A percentile compares a stretch with the other conserved stretches of the same genome.
phyloP scores from a whole-genome alignment of 2,113 vertebrate genomes.

The Callospermophilus lateralis region DNA sequence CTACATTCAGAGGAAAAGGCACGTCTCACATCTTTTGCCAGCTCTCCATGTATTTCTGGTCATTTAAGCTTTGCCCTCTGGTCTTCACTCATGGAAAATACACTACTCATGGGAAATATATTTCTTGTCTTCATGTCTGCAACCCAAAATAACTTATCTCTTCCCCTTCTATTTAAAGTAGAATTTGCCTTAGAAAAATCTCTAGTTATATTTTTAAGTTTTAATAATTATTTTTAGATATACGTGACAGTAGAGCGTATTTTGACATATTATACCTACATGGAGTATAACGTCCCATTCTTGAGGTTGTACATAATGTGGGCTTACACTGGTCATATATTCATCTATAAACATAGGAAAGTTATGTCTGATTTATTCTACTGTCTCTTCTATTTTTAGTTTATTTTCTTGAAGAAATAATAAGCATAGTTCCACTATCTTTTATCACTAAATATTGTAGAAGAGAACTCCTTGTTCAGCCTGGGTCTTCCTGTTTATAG shows the following conservation, averaged over 20 bases:
- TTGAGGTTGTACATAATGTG: too few relatives aligned
- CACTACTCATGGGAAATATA: not conserved
- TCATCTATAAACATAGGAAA: too few relatives aligned
- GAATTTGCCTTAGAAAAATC: not conserved
- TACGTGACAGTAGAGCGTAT: too few relatives aligned
- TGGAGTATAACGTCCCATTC: too few relatives aligned
- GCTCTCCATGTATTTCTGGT: slow-evolving; percentile 4
- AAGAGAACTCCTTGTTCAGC: not conserved
- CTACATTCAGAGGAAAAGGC: not conserved
- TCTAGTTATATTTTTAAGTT: not conserved
- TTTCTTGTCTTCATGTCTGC: not conserved
- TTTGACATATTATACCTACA: too few relatives aligned
- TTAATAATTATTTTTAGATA: too few relatives aligned
- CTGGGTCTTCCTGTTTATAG: not conserved
- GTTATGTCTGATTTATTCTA: too few relatives aligned
- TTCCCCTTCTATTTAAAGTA: not conserved
- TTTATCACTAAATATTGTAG: not conserved
- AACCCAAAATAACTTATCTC: not conserved
- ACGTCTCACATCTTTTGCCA: not conserved
- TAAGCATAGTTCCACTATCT: not conserved
- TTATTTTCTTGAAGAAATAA: not conserved
- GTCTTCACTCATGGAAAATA: not conserved
- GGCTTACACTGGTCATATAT: too few relatives aligned
- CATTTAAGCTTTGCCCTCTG: not conserved
- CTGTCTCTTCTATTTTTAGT: not conserved